Evolutionary conservation across 2,113 vertebrate genomes (phyloP).

Genomic region (Epinephelus cyanopodus): DNA sequence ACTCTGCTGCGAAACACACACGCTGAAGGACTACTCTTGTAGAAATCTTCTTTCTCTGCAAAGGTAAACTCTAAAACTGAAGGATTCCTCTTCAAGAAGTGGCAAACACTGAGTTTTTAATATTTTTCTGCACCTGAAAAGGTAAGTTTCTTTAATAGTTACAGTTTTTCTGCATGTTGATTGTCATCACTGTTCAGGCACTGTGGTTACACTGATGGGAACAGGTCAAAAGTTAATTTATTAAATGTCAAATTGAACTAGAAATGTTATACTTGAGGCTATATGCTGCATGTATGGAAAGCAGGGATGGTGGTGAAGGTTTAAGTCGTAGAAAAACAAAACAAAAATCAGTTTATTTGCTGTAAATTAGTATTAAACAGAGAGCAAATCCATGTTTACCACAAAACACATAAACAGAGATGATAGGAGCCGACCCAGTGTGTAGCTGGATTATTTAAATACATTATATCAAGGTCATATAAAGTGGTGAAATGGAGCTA

Average conservation of each 20-base stretch:
- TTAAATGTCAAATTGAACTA: too few relatives aligned
- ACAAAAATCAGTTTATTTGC: not conserved
- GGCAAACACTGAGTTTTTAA: not conserved
- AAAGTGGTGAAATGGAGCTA: not conserved
- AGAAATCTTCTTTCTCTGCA: not conserved
- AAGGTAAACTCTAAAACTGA: constrained; percentile 1
- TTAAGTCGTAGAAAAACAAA: too few relatives aligned
- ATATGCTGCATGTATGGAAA: not conserved
- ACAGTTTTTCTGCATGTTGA: not conserved
- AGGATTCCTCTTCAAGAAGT: constrained; percentile 46
- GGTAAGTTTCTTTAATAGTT: constrained; percentile 46
- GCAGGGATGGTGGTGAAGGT: too few relatives aligned
- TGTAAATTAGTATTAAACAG: too few relatives aligned
- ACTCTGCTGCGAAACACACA: constrained; percentile 41
- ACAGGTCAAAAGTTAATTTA: not conserved
- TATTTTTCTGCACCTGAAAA: not conserved
- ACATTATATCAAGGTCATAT: not conserved
- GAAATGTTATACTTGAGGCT: too few relatives aligned
- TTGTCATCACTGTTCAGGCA: not conserved
- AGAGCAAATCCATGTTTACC: too few relatives aligned
- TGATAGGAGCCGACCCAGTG: not conserved
- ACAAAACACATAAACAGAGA: not conserved
- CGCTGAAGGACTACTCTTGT: constrained; percentile 27
- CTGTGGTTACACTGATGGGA: not conserved
- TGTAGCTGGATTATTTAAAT: not conserved